Conservation (phyloP, 2,888 invertebrate genomes). For the Halictus quadricinctus region DNA sequence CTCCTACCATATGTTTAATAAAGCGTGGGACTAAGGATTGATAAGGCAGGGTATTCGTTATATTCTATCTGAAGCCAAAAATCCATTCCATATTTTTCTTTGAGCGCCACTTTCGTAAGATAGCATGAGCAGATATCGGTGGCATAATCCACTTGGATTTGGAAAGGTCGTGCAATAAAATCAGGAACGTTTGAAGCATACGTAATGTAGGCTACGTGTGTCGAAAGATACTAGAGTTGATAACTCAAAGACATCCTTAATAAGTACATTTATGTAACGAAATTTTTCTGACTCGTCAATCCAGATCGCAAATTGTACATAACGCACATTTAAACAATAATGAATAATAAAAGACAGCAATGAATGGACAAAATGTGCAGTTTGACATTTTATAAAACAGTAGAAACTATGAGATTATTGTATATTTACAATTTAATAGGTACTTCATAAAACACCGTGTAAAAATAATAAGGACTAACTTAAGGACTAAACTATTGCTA, state of each 20-base stretch:
- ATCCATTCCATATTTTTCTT: conserved; percentile 34
- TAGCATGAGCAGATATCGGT: conserved; percentile 16
- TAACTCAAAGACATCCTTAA: not conserved
- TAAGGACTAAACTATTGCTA: too few species aligned
- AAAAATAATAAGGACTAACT: too few species aligned
- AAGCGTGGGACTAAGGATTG: not conserved
- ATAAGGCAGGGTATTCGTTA: not conserved
- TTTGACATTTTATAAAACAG: not conserved
- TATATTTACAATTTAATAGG: too few species aligned
- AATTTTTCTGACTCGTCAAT: not conserved
- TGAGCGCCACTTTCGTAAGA: conserved; percentile 25
- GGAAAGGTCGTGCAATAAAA: conserved; percentile 15
- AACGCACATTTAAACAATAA: too few species aligned
- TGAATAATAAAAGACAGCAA: too few species aligned
- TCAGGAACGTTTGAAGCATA: conserved; percentile 24
- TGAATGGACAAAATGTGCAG: not conserved
- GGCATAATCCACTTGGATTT: conserved; percentile 16
- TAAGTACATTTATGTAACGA: not conserved
- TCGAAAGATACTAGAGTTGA: not conserved
- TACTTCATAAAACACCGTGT: too few species aligned
- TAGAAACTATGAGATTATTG: too few species aligned
- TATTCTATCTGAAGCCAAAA: conserved; percentile 14
- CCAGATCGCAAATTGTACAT: not conserved
- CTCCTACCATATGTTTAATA: not conserved
- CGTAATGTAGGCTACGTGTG: conserved; percentile 8